Evolutionary conservation across 2,113 vertebrate genomes (phyloP), one percentile per base, ranked within the genome.

Genomic region (Carettochelys insculpta): DNA sequence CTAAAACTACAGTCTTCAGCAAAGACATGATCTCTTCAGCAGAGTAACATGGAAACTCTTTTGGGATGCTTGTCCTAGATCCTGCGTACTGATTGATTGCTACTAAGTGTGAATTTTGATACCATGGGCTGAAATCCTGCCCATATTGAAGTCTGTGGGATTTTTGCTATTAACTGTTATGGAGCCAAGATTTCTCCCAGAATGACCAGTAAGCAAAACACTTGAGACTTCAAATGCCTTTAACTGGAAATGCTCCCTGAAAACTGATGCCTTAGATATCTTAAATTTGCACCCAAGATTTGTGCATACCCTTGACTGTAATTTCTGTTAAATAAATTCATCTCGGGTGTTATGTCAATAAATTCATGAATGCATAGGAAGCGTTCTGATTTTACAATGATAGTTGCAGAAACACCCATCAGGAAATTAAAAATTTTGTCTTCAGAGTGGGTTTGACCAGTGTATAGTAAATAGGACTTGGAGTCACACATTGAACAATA

Each of bases 391-490:
- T 77, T 8, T 29, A 65, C 50, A 45, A 92, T 80, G 58, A 93
- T 38, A 80, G 80, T 83, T 92, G 83, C 87, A 94, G 82, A 91
- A 95, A 90, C 53, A 92, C 91, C 92, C 90, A 90, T 80, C 82
- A 91, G 88, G 88, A 93, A 95, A 92, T 96, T 95, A 95, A 90
- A 93, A 92, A 82, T 82, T 80, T 54, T 92, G 85, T 65, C 48
- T 94, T 96, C 94, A 92, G 90, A 92, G 87, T 45, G 84, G 90
- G 78, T 84, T 90, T 97, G 91, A 96, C 96, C 92, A 96, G 92
- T 24, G 16, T 17, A 29, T 56, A 86, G 85, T 95, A 95, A 96
- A 87, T 97, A 87, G 95, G 76, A 94, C 95, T 94, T 0, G 88
- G 76, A 94, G 96, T 92, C 90, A 94, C 6, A 3, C 78, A 95